Percentiles rank a stretch among this genome's conserved stretches.
phyloP scores from a whole-genome alignment of 1,140 invertebrate species.

The Halesus radiatus region DNA sequence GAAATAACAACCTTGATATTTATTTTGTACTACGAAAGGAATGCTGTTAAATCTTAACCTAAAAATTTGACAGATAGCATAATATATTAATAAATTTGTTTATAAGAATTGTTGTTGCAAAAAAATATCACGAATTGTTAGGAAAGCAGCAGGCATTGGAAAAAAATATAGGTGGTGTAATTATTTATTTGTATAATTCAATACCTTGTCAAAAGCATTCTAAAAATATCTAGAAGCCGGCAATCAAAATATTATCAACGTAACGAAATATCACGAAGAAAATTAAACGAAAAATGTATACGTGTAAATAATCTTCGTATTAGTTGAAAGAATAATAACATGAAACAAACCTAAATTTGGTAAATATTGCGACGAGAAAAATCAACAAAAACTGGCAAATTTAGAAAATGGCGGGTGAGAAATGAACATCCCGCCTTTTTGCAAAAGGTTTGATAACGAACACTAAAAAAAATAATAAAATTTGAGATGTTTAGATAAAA shows the following conservation, averaged over 20 bases:
- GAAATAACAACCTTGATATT: no score
- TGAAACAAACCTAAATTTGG: neutral
- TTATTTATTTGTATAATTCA: neutral
- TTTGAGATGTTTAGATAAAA: no score
- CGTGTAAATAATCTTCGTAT: neutral
- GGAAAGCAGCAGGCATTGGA: no score
- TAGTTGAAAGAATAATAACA: neutral
- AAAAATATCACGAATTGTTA: no score
- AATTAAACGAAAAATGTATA: neutral
- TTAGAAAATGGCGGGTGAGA: conserved; percentile 11
- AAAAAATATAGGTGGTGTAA: neutral
- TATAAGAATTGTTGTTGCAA: no score
- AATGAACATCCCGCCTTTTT: conserved; percentile 32
- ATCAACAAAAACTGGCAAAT: conserved; percentile 8
- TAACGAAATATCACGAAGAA: neutral
- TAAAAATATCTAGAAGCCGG: neutral
- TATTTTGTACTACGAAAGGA: no score
- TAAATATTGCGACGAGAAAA: conserved; percentile 1
- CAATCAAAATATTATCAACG: neutral
- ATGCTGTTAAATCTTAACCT: no score
- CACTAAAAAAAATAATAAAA: neutral
- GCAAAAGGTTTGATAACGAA: neutral
- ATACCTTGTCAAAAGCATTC: neutral
- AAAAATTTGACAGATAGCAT: no score
- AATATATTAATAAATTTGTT: no score